These are phyloP conservation scores for Actias luna DNA, from an alignment of 2,888 invertebrate species.

Conservation along the genomic window DNA sequence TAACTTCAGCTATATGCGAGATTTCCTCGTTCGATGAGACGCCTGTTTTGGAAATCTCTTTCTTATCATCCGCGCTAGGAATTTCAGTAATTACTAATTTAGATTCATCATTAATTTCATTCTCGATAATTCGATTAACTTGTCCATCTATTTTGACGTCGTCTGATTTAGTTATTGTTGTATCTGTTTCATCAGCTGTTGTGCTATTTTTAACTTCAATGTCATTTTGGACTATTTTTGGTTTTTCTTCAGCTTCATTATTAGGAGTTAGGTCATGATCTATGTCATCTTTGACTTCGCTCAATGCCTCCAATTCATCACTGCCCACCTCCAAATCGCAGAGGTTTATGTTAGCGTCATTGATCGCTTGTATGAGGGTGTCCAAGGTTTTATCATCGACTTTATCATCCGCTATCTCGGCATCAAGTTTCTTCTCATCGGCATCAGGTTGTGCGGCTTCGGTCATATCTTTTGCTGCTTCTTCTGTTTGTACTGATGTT, in stretches of 20 bases:
- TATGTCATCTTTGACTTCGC: constrained; percentile 28
- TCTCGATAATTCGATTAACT: constrained; percentile 10
- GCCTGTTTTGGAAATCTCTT: background rate
- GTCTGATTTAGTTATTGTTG: background rate
- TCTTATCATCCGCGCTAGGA: background rate
- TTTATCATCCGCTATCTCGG: constrained; percentile 32
- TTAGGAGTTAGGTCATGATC: too few species aligned
- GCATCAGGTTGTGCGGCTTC: constrained; percentile 34
- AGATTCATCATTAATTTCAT: constrained; percentile 21
- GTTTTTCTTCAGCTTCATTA: constrained; percentile 13
- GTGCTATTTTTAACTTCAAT: constrained; percentile 15
- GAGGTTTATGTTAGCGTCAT: constrained; percentile 58
- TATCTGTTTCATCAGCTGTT: constrained; percentile 9
- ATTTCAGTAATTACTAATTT: constrained; percentile 24
- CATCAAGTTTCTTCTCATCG: constrained; percentile 31
- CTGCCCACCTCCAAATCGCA: constrained; percentile 54
- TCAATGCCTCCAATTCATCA: constrained; percentile 31
- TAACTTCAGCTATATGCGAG: constrained; percentile 35
- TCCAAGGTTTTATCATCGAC: constrained; percentile 59
- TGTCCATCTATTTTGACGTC: background rate
- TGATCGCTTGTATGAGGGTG: constrained; percentile 62
- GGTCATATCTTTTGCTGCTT: constrained; percentile 25
- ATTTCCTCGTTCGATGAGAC: background rate
- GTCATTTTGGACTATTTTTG: constrained; percentile 4
- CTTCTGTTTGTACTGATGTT: background rate